Evolutionary conservation across 2,113 vertebrate genomes (phyloP).

Genomic region (Melanocharis versteri): DNA sequence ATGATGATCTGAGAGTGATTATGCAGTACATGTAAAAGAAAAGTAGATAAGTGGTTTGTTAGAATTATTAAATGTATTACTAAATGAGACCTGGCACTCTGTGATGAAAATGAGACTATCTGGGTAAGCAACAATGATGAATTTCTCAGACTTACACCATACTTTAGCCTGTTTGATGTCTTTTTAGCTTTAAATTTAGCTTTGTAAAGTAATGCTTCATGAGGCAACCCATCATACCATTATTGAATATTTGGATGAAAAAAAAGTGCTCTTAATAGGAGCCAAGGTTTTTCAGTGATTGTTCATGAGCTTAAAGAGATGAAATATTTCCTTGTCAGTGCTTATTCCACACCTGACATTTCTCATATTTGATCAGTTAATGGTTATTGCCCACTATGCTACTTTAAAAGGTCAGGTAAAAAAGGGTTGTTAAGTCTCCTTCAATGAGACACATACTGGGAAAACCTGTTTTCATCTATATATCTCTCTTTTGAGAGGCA

Average conservation of each 20-base stretch:
- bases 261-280: not conserved
- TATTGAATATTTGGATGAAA: not conserved
- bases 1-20: slow-evolving; percentile 35
- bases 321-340: slow-evolving; percentile 71
- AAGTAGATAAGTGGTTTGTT: slow-evolving; percentile 22
- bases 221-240: slow-evolving; percentile 32
- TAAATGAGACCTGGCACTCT: slow-evolving; percentile 29
- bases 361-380: slow-evolving; percentile 75
- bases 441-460: slow-evolving; percentile 40
- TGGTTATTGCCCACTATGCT: slow-evolving; percentile 70
- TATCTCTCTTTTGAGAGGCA: slow-evolving; percentile 25
- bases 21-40: not conserved
- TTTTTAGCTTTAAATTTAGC: slow-evolving; percentile 39
- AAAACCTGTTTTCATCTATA: slow-evolving; percentile 22
- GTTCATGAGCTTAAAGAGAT: slow-evolving; percentile 62
- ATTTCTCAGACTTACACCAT: slow-evolving; percentile 53
- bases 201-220: slow-evolving; percentile 22
- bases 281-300: slow-evolving; percentile 37
- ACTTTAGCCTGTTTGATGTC: slow-evolving; percentile 41
- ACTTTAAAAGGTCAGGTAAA: slow-evolving; percentile 74
- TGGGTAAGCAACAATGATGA: slow-evolving; percentile 46
- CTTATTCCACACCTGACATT: slow-evolving; percentile 71
- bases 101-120: slow-evolving; percentile 52
- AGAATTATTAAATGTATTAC: slow-evolving; percentile 49
- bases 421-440: slow-evolving; percentile 54